Conservation (phyloP, 2,113 vertebrate species). For the Falco punctatus region DNA sequence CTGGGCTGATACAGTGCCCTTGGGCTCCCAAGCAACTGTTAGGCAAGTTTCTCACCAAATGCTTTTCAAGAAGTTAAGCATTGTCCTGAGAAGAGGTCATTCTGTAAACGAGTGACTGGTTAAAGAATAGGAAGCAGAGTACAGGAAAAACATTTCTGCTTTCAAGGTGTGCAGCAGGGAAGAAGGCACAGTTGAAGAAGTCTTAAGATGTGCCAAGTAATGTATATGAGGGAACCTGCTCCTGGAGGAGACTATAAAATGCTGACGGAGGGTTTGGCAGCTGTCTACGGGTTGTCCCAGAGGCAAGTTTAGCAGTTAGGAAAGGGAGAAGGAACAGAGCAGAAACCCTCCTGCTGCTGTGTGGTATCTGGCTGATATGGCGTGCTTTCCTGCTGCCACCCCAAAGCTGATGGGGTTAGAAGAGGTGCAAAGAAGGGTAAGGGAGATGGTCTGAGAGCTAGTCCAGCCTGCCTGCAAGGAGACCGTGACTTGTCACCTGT, state of each 20-base stretch:
- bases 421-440: background rate
- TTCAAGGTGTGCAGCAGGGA: background rate
- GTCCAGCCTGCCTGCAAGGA: accelerated
- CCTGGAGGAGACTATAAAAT: background rate
- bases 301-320: accelerated
- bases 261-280: background rate
- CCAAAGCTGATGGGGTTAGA: background rate
- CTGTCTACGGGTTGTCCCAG: background rate
- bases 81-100: background rate
- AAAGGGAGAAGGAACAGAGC: background rate
- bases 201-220: background rate
- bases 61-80: background rate
- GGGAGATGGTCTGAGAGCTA: background rate
- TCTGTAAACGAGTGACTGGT: background rate
- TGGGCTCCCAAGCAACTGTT: background rate
- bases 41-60: background rate
- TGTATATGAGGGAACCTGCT: background rate
- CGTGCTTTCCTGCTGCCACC: background rate
- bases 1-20: background rate
- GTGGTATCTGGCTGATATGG: background rate
- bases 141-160: background rate
- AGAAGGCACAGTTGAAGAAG: background rate
- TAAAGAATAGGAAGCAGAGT: background rate
- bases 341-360: background rate
- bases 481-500: background rate